Evolutionary conservation across 2,888 invertebrate species (phyloP).

Genomic region (Odontomyia ornata): DNA sequence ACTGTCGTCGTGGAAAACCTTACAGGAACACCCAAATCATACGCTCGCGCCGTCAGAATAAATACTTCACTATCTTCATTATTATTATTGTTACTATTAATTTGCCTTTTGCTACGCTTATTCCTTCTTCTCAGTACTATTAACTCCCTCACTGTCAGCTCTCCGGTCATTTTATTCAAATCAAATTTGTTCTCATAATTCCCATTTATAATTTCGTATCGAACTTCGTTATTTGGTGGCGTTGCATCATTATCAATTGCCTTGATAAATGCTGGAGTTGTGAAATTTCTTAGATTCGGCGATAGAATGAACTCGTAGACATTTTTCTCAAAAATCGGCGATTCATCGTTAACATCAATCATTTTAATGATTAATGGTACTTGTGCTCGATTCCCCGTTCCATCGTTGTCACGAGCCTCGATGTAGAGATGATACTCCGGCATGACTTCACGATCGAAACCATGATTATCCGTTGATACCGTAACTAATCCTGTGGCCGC

Average conservation of each 20-base stretch:
- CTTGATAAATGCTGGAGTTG: constrained; percentile 79
- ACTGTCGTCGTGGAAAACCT: constrained; percentile 77
- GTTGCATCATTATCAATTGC: constrained; percentile 86
- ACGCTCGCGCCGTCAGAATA: constrained; percentile 79
- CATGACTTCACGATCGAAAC: constrained; percentile 84
- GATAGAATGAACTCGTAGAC: constrained; percentile 84
- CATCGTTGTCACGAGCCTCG: constrained; percentile 88
- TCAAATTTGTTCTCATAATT: constrained; percentile 79
- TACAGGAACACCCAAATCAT: constrained; percentile 85
- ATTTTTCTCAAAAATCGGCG: constrained; percentile 81
- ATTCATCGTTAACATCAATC: constrained; percentile 85
- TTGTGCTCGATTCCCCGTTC: constrained; percentile 78
- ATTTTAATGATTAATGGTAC: constrained; percentile 78
- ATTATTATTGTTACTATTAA: constrained; percentile 60
- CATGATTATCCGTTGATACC: constrained; percentile 77
- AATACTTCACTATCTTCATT: constrained; percentile 66
- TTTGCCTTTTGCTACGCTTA: constrained; percentile 47
- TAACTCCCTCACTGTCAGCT: constrained; percentile 71
- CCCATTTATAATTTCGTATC: constrained; percentile 83
- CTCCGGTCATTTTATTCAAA: constrained; percentile 80
- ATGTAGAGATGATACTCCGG: constrained; percentile 81
- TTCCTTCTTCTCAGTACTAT: constrained; percentile 55
- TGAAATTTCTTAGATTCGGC: constrained; percentile 77
- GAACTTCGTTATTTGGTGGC: constrained; percentile 84
- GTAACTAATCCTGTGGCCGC: constrained; percentile 81